Evolutionary conservation across 2,113 vertebrate species (phyloP), one percentile per base, ranked within the genome.

Genomic region (Nerophis lumbriciformis): DNA sequence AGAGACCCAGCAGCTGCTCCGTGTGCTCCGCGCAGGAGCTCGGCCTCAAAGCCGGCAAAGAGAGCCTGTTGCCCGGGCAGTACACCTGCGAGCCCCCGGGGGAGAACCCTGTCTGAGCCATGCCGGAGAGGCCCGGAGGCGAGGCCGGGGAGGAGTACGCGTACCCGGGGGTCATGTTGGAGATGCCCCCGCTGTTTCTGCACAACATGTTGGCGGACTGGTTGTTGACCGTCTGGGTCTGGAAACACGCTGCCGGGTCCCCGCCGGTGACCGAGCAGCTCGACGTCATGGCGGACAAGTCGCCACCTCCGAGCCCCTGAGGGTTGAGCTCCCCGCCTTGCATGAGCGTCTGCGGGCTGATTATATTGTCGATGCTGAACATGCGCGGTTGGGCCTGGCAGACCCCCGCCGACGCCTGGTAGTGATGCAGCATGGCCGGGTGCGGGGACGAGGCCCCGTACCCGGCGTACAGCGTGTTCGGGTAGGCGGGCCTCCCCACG

Each of bases 341-440:
- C 81, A 89, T 86, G 53, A 80, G 83, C 51, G 93, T 80, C 84
- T 96, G 93, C 60, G 92, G 93, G 12, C 88, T 94, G 66, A 95
- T 94, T 77, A 96, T 89, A 81, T 94, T 93, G 89, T 97, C 94
- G 63, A 95, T 96, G 86, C 94, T 93, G 91, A 98, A 97, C 92
- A 97, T 95, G 73, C 94, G 85, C 28, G 87, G 79, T 73, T 93
- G 92, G 12, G 86, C 89, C 19, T 90, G 91, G 9, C 80, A 73
- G 69, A 87, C 81, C 64, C 84, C 89, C 8, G 79, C 71, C 10
- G 90, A 80, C 13, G 77, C 75, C 80, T 92, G 91, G 83, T 92
- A 93, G 66, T 91, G 91, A 55, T 93, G 90, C 59, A 93, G 78
- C 89, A 92, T 88, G 51, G 89, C 85, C 12, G 90, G 88, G 76